phyloP scores from a whole-genome alignment of 2,797 vertebrate genomes.

The Gouania willdenowi region DNA sequence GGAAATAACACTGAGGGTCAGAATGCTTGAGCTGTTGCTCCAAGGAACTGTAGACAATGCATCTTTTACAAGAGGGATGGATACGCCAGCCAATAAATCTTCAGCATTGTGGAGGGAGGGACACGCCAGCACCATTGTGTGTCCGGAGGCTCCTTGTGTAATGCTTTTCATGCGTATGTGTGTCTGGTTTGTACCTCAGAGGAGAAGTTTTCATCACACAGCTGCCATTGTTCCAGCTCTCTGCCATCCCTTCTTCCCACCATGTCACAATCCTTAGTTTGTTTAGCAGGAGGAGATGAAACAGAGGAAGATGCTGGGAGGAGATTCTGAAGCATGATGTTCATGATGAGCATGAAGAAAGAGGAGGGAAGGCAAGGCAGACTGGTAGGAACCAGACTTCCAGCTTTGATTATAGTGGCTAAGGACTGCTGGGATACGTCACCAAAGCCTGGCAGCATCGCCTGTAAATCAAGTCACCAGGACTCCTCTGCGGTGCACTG shows the following conservation, averaged over 20 bases:
- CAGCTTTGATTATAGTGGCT: constrained; percentile 68
- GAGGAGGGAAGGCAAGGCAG: constrained; percentile 48
- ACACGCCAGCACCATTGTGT: constrained; percentile 46
- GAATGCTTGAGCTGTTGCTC: constrained; percentile 29
- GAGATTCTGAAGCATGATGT: too few relatives aligned
- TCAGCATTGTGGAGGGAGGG: constrained; percentile 29
- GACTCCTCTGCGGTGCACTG: constrained; percentile 52
- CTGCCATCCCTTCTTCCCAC: constrained; percentile 18
- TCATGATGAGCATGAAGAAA: not conserved
- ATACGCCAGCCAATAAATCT: constrained; percentile 53
- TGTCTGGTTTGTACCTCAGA: constrained; percentile 37
- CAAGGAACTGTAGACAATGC: constrained; percentile 26
- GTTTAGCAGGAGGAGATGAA: constrained; percentile 15
- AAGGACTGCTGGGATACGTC: constrained; percentile 65
- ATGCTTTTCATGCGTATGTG: constrained; percentile 16
- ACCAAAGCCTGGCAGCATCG: constrained; percentile 56
- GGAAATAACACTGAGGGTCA: constrained; percentile 24
- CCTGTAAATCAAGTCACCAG: constrained; percentile 70
- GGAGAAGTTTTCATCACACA: constrained; percentile 54
- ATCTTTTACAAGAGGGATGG: constrained; percentile 45
- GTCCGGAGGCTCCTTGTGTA: constrained; percentile 31
- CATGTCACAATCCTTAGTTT: constrained; percentile 22
- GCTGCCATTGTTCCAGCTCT: constrained; percentile 46
- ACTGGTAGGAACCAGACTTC: constrained; percentile 70
- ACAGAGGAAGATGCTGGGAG: not conserved